Base-by-base conservation (phyloP, 2,888 invertebrate genomes). In the Drosophila colorata region DNA sequence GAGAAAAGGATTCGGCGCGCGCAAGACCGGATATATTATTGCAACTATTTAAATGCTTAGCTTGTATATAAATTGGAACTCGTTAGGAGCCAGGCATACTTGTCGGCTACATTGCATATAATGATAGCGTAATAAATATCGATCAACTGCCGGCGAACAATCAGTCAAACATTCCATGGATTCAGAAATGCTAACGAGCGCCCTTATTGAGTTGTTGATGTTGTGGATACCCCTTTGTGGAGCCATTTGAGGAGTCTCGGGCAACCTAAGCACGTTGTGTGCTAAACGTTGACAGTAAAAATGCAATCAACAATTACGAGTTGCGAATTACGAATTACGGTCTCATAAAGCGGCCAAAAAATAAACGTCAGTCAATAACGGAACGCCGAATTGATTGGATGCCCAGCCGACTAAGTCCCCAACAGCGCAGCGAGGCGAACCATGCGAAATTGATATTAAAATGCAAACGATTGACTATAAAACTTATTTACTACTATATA, bases 301-400 rank as follows among this genome's bases (percentile, higher is more conserved):
- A 74, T 76, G 79, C 81, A 86, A 78, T 87, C 88, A 81, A 78
- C 81, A 84, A 81, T 84, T 80, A 79, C 81, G 80, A 61, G 74
- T 78, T 77, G 68, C 74, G 81, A 73, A 70, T 84, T 71, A 71
- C 85, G 78, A 70, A 70, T 81, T 87, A 82, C 76, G 87, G 87
- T 88, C 87, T 86, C 81, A 88, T 87, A 88, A 87, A 64, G 86
- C 81, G 75, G 80, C 86, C 88, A 83, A 70, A 68, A 87, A 88
- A 88, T 88, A 88, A 88, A 86, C 69, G 85, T 79, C 86, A 79
- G 78, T 79, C 78, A 59, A 65, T 63, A 72, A 70, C 69, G 46
- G 59, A 72, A 59, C 33, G 59, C 37, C 48, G 64, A 78, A 75
- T 74, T 72, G 81, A 79, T 77, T 77, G 80, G 64, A 69, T 58